A percentile compares a stretch with the other conserved stretches of the same genome.
Evolutionary conservation across 2,888 invertebrate genomes (phyloP).

Genomic region (Yponomeuta cagnagella): DNA sequence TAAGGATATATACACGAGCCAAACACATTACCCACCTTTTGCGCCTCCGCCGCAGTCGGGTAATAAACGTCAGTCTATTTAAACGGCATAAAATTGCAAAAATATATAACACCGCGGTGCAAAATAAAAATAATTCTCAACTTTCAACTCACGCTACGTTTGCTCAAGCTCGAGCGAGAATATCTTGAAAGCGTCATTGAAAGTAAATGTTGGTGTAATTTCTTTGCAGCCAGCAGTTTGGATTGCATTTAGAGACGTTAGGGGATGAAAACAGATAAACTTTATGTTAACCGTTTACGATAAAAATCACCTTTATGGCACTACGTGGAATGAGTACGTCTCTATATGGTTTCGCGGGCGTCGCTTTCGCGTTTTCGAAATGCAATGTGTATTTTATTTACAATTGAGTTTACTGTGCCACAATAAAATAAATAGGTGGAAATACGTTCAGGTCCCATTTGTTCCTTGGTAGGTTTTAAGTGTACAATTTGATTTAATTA

Average conservation of each 20-base stretch:
- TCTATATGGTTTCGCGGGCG: conserved; percentile 27
- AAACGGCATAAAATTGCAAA: neutral
- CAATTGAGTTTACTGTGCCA: neutral
- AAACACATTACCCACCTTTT: too few relatives aligned
- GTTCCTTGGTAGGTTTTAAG: neutral
- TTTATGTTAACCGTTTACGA: conserved; percentile 69
- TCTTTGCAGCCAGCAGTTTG: conserved; percentile 60
- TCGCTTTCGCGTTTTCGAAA: conserved; percentile 37
- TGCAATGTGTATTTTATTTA: conserved; percentile 5
- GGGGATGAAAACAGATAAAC: conserved; percentile 66
- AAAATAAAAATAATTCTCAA: conserved; percentile 55
- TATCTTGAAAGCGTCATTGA: conserved; percentile 71
- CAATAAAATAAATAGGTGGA: neutral
- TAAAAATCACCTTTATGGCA: conserved; percentile 73
- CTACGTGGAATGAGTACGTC: conserved; percentile 68
- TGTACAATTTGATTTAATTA: neutral
- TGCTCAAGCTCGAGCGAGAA: conserved; percentile 48
- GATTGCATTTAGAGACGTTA: conserved; percentile 68
- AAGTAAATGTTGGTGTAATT: conserved; percentile 70
- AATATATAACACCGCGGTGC: neutral
- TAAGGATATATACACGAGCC: too few relatives aligned
- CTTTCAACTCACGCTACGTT: conserved; percentile 50
- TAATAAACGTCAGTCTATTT: too few relatives aligned
- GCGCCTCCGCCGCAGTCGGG: too few relatives aligned
- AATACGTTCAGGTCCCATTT: neutral